phyloP scores from a whole-genome alignment of 2,888 invertebrate species.

The Apoda limacodes region DNA sequence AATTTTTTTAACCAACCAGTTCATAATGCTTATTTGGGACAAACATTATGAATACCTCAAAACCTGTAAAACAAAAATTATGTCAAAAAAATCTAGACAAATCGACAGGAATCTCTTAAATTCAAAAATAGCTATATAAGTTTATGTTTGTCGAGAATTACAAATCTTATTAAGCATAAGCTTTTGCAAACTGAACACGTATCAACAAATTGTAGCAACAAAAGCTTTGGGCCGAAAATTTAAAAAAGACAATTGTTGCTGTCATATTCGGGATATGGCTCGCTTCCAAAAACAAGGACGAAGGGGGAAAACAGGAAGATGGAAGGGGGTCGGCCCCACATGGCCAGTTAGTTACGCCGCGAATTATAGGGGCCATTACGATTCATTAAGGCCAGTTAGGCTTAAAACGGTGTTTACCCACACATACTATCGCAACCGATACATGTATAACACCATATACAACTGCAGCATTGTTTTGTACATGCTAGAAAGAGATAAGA shows the following conservation, averaged over 20 bases:
- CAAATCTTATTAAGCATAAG: no score
- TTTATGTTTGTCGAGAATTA: constrained; percentile 4
- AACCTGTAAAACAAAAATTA: not conserved
- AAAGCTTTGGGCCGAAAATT: constrained; percentile 52
- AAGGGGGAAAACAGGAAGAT: constrained; percentile 25
- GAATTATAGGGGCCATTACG: constrained; percentile 72
- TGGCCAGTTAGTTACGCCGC: constrained; percentile 71
- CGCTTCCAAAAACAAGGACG: constrained; percentile 48
- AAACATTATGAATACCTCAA: not conserved
- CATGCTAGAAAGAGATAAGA: constrained; percentile 37
- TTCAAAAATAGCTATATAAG: constrained; percentile 11
- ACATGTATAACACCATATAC: constrained; percentile 16
- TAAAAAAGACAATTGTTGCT: constrained; percentile 60
- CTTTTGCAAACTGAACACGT: constrained; percentile 51
- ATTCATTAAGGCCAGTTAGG: constrained; percentile 73
- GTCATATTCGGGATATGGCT: constrained; percentile 65
- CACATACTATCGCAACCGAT: constrained; percentile 42
- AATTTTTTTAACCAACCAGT: no score
- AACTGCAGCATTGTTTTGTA: constrained; percentile 38
- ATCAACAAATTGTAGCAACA: constrained; percentile 51
- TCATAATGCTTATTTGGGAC: no score
- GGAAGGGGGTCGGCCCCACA: constrained; percentile 46
- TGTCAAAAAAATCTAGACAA: not conserved
- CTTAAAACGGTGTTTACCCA: constrained; percentile 70
- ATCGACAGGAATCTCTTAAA: not conserved